Conservation (phyloP, 2,888 invertebrate species). For the Dromius quadrimaculatus region DNA sequence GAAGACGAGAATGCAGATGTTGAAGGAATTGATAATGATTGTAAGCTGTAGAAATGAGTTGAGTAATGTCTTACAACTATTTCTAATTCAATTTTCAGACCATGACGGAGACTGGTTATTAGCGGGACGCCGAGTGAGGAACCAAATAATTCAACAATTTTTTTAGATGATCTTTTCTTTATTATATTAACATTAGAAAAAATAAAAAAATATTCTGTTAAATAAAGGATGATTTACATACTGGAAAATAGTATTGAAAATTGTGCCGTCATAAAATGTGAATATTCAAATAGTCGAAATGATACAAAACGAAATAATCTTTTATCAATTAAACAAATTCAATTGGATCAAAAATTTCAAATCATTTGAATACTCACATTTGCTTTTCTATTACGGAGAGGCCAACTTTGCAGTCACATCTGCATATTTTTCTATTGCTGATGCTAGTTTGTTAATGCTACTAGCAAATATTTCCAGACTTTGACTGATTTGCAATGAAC, state of each 20-base stretch:
- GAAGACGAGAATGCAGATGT: slow-evolving; percentile 11
- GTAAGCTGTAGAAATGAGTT: not conserved
- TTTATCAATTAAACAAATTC: no score
- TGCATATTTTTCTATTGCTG: not conserved
- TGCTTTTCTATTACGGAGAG: not conserved
- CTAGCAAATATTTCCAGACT: not conserved
- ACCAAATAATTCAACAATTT: not conserved
- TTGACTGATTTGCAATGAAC: not conserved
- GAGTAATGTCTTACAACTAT: not conserved
- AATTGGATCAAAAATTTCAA: not conserved
- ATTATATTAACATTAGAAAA: not conserved
- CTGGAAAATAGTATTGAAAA: no score
- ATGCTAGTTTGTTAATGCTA: not conserved
- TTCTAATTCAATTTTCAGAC: no score
- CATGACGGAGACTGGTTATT: not conserved
- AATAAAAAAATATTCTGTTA: not conserved
- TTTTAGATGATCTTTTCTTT: not conserved
- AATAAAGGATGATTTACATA: not conserved
- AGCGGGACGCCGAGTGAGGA: not conserved
- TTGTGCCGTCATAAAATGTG: no score
- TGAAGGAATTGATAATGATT: not conserved
- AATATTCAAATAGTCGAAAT: no score
- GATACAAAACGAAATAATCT: no score
- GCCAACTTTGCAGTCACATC: no score
- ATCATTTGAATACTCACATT: not conserved